Percentiles rank a stretch among this genome's conserved stretches.
These are phyloP conservation scores for Machimus rusticus DNA, from an alignment of 2,888 invertebrate genomes.

Conservation along the genomic window DNA sequence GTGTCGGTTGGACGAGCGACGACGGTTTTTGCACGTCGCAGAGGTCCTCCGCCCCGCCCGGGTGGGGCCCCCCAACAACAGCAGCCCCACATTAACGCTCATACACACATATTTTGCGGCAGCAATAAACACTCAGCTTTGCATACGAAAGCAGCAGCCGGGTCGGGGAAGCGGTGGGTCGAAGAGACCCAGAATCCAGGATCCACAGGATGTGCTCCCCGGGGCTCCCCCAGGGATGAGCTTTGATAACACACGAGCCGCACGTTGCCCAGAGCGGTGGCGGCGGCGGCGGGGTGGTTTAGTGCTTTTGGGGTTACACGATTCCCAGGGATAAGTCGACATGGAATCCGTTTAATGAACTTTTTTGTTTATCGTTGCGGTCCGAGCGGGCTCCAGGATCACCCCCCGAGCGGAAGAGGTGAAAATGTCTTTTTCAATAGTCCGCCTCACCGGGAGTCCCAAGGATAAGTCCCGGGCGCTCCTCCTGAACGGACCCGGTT, in stretches of 20 bases:
- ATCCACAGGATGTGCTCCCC: neutral
- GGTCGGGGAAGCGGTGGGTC: neutral
- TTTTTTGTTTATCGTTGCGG: constrained; percentile 34
- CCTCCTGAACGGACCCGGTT: neutral
- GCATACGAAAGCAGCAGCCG: constrained; percentile 18
- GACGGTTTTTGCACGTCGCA: constrained; percentile 4
- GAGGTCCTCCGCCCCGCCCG: neutral
- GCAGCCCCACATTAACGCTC: constrained; percentile 13
- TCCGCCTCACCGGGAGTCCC: neutral
- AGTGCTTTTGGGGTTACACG: constrained; percentile 32
- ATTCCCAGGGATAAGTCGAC: constrained; percentile 33
- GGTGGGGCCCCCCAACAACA: neutral
- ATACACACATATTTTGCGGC: constrained; percentile 3
- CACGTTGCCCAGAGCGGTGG: neutral
- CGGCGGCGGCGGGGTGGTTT: neutral
- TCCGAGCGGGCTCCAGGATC: neutral
- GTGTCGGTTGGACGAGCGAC: neutral
- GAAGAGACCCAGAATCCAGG: neutral
- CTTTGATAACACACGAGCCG: constrained; percentile 34
- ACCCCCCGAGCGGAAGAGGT: neutral
- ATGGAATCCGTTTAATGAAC: constrained; percentile 40
- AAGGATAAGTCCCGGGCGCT: neutral
- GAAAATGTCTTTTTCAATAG: constrained; percentile 34
- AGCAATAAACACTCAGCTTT: constrained; percentile 34
- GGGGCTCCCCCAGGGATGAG: neutral